Percentiles rank a stretch among this genome's conserved stretches.
Conservation (phyloP, 2,888 invertebrate species). For the Conchocele bisecta region DNA sequence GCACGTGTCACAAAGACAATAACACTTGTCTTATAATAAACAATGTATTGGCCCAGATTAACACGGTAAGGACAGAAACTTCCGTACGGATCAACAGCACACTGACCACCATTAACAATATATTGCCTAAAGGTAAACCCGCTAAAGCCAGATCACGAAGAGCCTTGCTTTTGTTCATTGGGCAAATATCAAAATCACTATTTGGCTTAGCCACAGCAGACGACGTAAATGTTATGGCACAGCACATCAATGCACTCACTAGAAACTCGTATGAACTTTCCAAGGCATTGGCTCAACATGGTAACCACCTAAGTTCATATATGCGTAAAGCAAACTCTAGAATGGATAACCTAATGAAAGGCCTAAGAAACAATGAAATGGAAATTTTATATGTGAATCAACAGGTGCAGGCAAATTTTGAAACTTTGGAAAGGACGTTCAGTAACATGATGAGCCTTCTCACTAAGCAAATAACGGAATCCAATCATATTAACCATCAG, state of each 20-base stretch:
- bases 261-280: constrained; percentile 26
- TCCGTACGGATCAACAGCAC: too few relatives aligned
- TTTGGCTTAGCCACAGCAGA: constrained; percentile 34
- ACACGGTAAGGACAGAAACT: too few relatives aligned
- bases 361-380: constrained; percentile 18
- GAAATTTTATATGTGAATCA: too few relatives aligned
- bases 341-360: constrained; percentile 7
- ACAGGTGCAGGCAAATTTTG: too few relatives aligned
- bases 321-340: too few relatives aligned
- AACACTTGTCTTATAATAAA: too few relatives aligned
- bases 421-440: too few relatives aligned
- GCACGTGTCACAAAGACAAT: too few relatives aligned
- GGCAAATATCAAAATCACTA: constrained; percentile 11
- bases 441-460: background rate
- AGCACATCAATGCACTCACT: constrained; percentile 31
- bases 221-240: constrained; percentile 26
- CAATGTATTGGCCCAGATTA: too few relatives aligned
- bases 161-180: constrained; percentile 28
- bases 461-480: background rate
- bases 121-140: background rate
- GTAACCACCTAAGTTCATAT: too few relatives aligned
- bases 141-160: constrained; percentile 5
- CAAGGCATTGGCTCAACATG: too few relatives aligned
- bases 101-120: background rate
- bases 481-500: constrained; percentile 4